Base-by-base conservation (phyloP, 2,888 invertebrate species). In the Caenorhabditis panamensis region DNA sequence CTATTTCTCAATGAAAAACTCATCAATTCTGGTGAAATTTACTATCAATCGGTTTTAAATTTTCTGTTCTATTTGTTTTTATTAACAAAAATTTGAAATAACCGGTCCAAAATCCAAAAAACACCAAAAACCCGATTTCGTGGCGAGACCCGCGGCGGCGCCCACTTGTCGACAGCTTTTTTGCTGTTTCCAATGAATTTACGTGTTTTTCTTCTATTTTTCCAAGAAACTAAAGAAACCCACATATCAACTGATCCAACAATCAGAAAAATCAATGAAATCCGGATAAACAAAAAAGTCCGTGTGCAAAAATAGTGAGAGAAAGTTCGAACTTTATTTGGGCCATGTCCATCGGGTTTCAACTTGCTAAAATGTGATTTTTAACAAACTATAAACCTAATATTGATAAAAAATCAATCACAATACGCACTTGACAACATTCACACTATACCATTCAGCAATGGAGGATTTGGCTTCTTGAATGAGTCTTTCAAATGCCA, bases 161-260 rank as follows among this genome's bases (percentile, higher is more conserved):
- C n/a, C n/a, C n/a, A n/a, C n/a, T n/a, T n/a, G n/a, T n/a, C n/a
- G n/a, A n/a, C n/a, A n/a, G n/a, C n/a, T 62, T n/a, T 37, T 22
- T 31, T 31, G 4, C 31, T 6, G 9, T 31, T 31, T 31, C 9
- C 31, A 4, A 4, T 6, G 5, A 28, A 16, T 11, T 44, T 18
- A 18, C 9, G 11, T 22, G 22, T 47, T 22, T 31, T 47, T n/a
- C 8, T 1, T 9, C 5, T 24, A 24, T 11, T 13, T 22, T 53
- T 53, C 13, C 2, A 53, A n/a, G 31, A 53, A 24, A 9, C 2
- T 2, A 9, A 0, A 44, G 28, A 20, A 62, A 73, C 84, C 79
- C 36, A 84, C 84, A 84, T 75, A 62, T 84, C 84, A 3, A 79
- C 81, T 1, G 82, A 79, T 41, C 84, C 84, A 31, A 84, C 58